Evolutionary conservation across 2,888 invertebrate genomes (phyloP), one percentile per base, ranked within the genome.

Genomic region (Mythimna albipuncta): DNA sequence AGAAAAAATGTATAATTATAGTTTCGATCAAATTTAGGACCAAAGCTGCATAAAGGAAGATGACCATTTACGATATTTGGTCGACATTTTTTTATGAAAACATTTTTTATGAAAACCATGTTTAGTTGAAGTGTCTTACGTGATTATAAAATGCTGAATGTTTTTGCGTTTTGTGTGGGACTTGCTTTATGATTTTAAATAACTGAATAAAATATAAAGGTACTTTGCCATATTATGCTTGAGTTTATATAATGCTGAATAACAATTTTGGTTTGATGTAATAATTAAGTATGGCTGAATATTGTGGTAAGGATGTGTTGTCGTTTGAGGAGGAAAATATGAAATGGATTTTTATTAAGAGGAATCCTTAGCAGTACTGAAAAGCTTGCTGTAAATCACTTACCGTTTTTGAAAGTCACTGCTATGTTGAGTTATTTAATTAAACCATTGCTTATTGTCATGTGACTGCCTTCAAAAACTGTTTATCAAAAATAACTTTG

Each of bases 401-500:
- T 50, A 50, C 6, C 19, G 6, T 52, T 52, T 19, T 6, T 19
- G 13, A 11, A 1, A 19, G 65, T 13, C 11, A 1, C 26, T 58
- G 3, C 35, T 35, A 41, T 19, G 2, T 55, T 13, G 26, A 52
- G 38, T 54, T 54, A 35, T 59, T 58, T 1, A n/a, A 35, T 16
- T 9, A 4, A 59, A 32, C 26, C 6, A 47, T 66, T 66, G 74
- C 47, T 66, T 73, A 32, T 38, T 66, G 54, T 61, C 19, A 54
- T 55, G 44, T 47, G 54, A 55, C 26, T 61, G n/a, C 52, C 19
- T 52, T 41, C 50, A 61, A 26, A 65, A 72, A 66, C 16, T 16
- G 52, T 16, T 57, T n/a, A 26, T 38, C 66, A 21, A 38, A 50
- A 58, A 5, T 35, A 9, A 57, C 26, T 5, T 0, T 6, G 57